phyloP scores from a whole-genome alignment of 2,113 vertebrate species.

The Thomomys bottae region DNA sequence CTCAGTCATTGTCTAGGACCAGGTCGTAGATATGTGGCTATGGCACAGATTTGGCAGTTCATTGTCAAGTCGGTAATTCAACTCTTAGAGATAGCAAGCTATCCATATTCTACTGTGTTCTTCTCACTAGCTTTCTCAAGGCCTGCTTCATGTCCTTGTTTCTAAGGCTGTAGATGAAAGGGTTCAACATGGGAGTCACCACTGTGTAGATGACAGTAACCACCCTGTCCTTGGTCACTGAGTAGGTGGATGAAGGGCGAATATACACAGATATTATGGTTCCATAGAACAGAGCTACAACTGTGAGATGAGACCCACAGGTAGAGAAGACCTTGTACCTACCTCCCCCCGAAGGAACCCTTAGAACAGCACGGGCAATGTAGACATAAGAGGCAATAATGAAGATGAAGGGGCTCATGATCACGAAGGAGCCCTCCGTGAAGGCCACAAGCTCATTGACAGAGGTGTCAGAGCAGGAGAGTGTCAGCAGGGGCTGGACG shows the following conservation, averaged over 20 bases:
- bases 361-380: constrained; percentile 50
- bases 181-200: constrained; percentile 71
- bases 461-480: constrained; percentile 74
- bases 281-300: constrained; percentile 69
- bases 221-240: constrained; percentile 53
- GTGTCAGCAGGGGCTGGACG: constrained; percentile 60
- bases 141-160: constrained; percentile 71
- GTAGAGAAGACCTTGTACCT: constrained; percentile 73
- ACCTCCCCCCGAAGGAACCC: constrained; percentile 51
- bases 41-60: neutral
- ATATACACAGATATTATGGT: constrained; percentile 72
- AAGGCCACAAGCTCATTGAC: constrained; percentile 66
- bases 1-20: neutral
- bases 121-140: constrained; percentile 46
- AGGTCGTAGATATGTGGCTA: neutral
- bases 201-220: constrained; percentile 68
- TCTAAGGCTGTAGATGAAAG: constrained; percentile 74
- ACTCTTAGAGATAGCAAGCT: neutral
- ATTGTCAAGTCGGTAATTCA: neutral
- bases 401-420: constrained; percentile 70
- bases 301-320: constrained; percentile 68
- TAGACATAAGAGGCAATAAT: constrained; percentile 63
- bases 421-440: constrained; percentile 61
- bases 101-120: neutral
- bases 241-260: constrained; percentile 65